phyloP scores from a whole-genome alignment of 2,888 invertebrate genomes.

The Callosobruchus maculatus region DNA sequence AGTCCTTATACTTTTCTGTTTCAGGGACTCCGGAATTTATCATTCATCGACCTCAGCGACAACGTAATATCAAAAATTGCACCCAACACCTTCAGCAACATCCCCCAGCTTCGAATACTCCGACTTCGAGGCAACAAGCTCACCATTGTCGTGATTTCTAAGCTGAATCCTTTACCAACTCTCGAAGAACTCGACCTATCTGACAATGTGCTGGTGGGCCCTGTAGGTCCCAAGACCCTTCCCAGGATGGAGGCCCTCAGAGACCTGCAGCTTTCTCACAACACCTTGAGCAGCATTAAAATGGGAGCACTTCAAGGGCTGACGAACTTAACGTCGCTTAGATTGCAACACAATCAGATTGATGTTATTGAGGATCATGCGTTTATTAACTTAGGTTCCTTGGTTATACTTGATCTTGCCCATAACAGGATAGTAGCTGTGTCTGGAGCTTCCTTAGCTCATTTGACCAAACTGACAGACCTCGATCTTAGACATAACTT shows the following conservation, averaged over 20 bases:
- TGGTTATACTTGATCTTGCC: conserved; percentile 72
- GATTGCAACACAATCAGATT: conserved; percentile 77
- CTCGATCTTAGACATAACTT: conserved; percentile 81
- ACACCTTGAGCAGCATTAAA: conserved; percentile 74
- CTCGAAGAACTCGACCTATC: conserved; percentile 74
- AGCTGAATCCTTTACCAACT: conserved; percentile 56
- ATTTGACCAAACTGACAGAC: conserved; percentile 64
- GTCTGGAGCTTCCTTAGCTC: conserved; percentile 75
- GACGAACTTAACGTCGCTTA: conserved; percentile 64
- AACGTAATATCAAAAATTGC: conserved; percentile 72
- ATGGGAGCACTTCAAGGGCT: conserved; percentile 71
- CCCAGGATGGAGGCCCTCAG: conserved; percentile 63
- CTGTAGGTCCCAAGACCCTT: conserved; percentile 67
- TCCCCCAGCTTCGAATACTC: conserved; percentile 65
- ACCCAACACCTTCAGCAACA: conserved; percentile 66
- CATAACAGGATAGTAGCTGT: conserved; percentile 85
- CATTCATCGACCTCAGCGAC: conserved; percentile 76
- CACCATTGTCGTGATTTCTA: conserved; percentile 50
- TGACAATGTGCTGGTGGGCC: conserved; percentile 73
- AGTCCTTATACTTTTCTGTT: conserved; percentile 27
- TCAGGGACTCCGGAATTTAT: conserved; percentile 67
- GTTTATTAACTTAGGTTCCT: conserved; percentile 69
- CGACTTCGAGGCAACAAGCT: conserved; percentile 73
- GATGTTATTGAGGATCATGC: conserved; percentile 85
- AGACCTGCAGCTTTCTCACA: conserved; percentile 69